Evolutionary conservation across 1,140 invertebrate genomes (phyloP).

Genomic region (Heterodera schachtii): DNA sequence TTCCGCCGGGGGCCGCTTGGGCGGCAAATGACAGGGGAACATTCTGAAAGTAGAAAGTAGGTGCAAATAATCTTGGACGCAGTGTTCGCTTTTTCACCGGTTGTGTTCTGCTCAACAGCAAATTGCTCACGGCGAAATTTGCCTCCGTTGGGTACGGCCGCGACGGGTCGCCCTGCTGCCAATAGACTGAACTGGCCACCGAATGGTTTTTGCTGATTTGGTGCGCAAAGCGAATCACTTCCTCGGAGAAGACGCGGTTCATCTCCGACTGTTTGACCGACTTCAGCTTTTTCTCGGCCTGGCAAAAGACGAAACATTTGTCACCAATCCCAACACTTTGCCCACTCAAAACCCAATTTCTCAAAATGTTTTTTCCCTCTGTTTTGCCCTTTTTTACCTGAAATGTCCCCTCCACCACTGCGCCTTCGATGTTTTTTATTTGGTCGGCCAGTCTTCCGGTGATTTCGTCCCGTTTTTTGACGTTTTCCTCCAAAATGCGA

Average conservation of each 20-base stretch:
- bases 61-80: not conserved
- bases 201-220: conserved; percentile 40
- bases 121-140: conserved; percentile 42
- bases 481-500: conserved; percentile 34
- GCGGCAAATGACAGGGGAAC: conserved; percentile 5
- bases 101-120: conserved; percentile 32
- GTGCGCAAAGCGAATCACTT: conserved; percentile 48
- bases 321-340: too few relatives aligned
- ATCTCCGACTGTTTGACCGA: conserved; percentile 48
- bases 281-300: conserved; percentile 51
- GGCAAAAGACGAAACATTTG: not conserved
- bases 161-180: conserved; percentile 44
- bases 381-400: conserved; percentile 31
- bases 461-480: conserved; percentile 39
- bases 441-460: conserved; percentile 40
- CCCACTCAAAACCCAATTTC: too few relatives aligned
- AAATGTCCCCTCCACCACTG: conserved; percentile 44
- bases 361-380: too few relatives aligned
- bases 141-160: conserved; percentile 48
- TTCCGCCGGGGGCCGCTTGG: conserved; percentile 32
- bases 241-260: conserved; percentile 45
- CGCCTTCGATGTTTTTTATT: conserved; percentile 36
- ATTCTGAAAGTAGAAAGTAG: conserved; percentile 1
- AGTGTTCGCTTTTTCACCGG: conserved; percentile 10
- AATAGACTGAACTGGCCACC: conserved; percentile 46